These are phyloP conservation scores for Drosophila kuntzei DNA, from an alignment of 2,888 invertebrate species.

Conservation along the genomic window DNA sequence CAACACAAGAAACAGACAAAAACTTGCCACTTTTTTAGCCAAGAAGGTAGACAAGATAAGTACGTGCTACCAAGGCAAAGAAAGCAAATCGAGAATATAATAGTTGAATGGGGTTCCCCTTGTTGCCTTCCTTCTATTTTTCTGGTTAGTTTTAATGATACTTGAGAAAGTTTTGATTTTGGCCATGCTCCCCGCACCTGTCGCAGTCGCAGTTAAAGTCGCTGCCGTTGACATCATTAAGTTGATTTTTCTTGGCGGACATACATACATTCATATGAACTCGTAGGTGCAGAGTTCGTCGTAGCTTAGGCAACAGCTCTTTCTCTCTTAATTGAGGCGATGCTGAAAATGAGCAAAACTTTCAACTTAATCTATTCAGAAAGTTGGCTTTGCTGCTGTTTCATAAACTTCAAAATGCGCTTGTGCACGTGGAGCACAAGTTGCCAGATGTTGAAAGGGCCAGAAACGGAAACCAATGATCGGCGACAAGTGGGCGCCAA, in stretches of 20 bases:
- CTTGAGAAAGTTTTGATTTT: constrained; percentile 76
- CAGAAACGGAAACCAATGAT: constrained; percentile 81
- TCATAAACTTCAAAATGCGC: constrained; percentile 83
- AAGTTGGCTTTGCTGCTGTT: constrained; percentile 72
- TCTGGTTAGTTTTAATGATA: constrained; percentile 77
- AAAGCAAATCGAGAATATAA: constrained; percentile 70
- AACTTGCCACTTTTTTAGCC: constrained; percentile 9
- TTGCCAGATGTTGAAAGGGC: constrained; percentile 32
- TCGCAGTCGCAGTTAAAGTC: constrained; percentile 11
- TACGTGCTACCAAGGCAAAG: constrained; percentile 32
- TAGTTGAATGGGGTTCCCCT: constrained; percentile 45
- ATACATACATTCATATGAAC: constrained; percentile 7
- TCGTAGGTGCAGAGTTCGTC: constrained; percentile 19
- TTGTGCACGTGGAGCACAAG: constrained; percentile 77
- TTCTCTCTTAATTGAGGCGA: constrained; percentile 60
- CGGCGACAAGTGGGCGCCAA: constrained; percentile 76
- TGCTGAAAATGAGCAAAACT: constrained; percentile 81
- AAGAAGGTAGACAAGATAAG: constrained; percentile 12
- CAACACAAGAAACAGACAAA: constrained; percentile 14
- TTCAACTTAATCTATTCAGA: constrained; percentile 83
- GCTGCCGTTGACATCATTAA: constrained; percentile 71
- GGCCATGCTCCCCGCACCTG: constrained; percentile 14
- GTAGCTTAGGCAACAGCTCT: too few species aligned
- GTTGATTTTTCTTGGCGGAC: constrained; percentile 60
- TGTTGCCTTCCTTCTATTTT: constrained; percentile 39